These are phyloP conservation scores for Trachymyrmex septentrionalis DNA, from an alignment of 1,140 invertebrate species.

Conservation along the genomic window DNA sequence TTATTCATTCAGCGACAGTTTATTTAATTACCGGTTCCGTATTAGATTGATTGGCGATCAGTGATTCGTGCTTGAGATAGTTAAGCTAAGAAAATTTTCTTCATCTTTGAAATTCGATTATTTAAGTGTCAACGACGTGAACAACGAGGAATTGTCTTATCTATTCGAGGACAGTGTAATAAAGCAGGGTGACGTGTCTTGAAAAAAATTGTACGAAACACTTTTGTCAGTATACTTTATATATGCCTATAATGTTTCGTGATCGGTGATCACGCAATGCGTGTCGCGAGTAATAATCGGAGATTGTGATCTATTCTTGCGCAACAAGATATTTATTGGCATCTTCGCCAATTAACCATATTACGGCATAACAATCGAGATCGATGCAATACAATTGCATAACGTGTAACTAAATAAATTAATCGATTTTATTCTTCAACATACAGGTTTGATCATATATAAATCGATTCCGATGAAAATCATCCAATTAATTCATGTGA, in stretches of 20 bases:
- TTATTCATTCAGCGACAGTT: not conserved
- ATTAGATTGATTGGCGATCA: not conserved
- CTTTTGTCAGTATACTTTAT: no score
- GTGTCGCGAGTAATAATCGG: not conserved
- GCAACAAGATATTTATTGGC: slow-evolving; percentile 29
- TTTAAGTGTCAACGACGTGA: not conserved
- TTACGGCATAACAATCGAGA: slow-evolving; percentile 9
- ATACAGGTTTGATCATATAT: not conserved
- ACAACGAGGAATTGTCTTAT: not conserved
- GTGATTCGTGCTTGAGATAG: not conserved
- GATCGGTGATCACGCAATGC: not conserved
- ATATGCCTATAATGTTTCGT: not conserved
- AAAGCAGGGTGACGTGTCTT: not conserved
- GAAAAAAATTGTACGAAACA: not conserved
- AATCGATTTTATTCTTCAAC: not conserved
- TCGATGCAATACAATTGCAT: slow-evolving; percentile 7
- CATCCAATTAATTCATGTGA: not conserved
- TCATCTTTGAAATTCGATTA: not conserved
- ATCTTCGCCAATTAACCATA: slow-evolving; percentile 26
- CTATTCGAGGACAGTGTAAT: not conserved
- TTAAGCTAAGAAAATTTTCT: not conserved
- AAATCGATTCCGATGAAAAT: slow-evolving; percentile 2
- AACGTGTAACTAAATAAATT: slow-evolving; percentile 34
- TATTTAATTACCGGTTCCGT: slow-evolving; percentile 20
- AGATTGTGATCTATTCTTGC: slow-evolving; percentile 38